phyloP scores from a whole-genome alignment of 2,113 vertebrate genomes.

The Thomomys bottae region DNA sequence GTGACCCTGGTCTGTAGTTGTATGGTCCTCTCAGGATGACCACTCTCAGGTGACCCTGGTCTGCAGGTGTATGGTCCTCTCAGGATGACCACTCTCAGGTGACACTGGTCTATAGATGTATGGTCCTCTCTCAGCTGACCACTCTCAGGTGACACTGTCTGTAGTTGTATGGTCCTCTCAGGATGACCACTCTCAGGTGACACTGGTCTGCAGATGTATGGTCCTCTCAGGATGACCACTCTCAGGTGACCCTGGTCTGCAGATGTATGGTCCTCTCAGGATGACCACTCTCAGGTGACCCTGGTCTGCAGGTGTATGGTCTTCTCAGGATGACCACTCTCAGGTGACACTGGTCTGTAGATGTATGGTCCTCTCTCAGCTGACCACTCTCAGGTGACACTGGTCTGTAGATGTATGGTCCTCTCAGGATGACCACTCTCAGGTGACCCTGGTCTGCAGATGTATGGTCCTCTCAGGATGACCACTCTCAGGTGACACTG shows the following conservation, averaged over 20 bases:
- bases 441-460: not conserved
- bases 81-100: not conserved
- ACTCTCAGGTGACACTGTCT: not conserved
- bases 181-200: not conserved
- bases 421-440: not conserved
- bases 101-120: not conserved
- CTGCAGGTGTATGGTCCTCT: not conserved
- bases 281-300: too few species aligned
- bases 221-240: not conserved
- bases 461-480: too few species aligned
- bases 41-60: not conserved
- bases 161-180: not conserved
- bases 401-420: not conserved
- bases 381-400: not conserved
- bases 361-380: too few species aligned
- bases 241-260: not conserved
- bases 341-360: not conserved
- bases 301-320: not conserved
- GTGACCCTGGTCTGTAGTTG: not conserved
- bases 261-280: not conserved
- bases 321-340: not conserved
- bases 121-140: not conserved
- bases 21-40: not conserved
- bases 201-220: not conserved
- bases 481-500: not conserved